phyloP scores from a whole-genome alignment of 2,113 vertebrate species.

The Pollimyrus isidori region DNA sequence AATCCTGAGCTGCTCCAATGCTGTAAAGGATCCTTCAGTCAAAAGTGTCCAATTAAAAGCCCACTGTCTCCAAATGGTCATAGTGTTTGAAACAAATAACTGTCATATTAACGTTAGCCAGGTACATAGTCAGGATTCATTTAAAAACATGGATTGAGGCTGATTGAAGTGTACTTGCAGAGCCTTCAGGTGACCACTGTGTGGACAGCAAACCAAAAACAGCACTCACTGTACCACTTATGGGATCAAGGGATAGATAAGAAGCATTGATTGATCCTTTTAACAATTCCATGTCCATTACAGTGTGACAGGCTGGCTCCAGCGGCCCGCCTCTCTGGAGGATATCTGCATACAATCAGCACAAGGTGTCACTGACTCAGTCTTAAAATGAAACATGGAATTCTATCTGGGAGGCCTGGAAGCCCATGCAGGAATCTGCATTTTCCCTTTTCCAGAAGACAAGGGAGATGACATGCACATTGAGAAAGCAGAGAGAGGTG shows the following conservation, averaged over 20 bases:
- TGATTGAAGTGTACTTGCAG: neutral
- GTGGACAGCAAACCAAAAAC: neutral
- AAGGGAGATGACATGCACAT: neutral
- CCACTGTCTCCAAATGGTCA: neutral
- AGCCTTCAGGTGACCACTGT: neutral
- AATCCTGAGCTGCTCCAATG: neutral
- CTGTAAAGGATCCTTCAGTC: neutral
- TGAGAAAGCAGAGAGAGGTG: neutral
- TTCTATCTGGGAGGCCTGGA: neutral
- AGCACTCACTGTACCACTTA: neutral
- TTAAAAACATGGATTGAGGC: neutral
- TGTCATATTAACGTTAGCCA: neutral
- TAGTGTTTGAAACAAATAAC: neutral
- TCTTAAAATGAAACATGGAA: neutral
- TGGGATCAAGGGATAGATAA: neutral
- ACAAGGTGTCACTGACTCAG: neutral
- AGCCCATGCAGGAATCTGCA: neutral
- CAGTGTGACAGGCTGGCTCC: neutral
- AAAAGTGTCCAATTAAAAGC: neutral
- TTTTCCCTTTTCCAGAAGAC: neutral
- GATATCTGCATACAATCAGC: neutral
- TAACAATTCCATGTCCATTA: neutral
- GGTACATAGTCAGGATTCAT: neutral
- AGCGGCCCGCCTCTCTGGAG: neutral
- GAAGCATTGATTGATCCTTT: neutral